Conservation (phyloP, 53 echinoderm and acorn worm species). For the Holothuria scabra region DNA sequence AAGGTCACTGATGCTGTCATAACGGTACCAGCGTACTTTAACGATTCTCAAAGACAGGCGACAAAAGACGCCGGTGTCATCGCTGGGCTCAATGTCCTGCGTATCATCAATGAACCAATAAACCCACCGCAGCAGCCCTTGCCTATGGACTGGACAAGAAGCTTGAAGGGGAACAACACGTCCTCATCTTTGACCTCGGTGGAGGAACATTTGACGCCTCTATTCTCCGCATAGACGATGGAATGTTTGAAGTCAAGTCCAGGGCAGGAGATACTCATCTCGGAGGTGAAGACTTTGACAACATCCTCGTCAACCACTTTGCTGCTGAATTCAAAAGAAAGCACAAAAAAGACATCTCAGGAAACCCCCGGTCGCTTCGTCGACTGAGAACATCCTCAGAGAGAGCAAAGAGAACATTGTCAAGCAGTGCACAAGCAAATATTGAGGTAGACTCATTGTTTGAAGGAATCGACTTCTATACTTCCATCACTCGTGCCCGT, state of each 20-base stretch:
- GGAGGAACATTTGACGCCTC: conserved; percentile 94
- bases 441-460: conserved; percentile 89
- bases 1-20: conserved; percentile 83
- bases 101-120: conserved; percentile 99
- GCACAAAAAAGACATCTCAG: conserved; percentile 79
- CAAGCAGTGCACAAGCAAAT: conserved; percentile 84
- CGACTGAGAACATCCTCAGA: conserved; percentile 90
- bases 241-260: conserved; percentile 90
- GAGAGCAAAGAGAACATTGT: conserved; percentile 91
- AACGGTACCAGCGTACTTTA: conserved; percentile 94
- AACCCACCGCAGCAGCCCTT: conserved; percentile 95
- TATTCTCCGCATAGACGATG: conserved; percentile 84
- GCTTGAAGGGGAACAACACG: conserved; percentile 68
- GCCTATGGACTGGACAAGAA: conserved; percentile 97
- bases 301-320: conserved; percentile 77
- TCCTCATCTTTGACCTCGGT: conserved; percentile 86
- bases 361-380: conserved; percentile 71
- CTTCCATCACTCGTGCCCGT: conserved; percentile 78
- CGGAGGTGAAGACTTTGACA: conserved; percentile 95
- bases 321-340: conserved; percentile 80
- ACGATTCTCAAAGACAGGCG: conserved; percentile 82
- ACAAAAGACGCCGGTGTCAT: conserved; percentile 97
- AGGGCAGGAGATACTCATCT: conserved; percentile 93
- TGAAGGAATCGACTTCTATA: conserved; percentile 93
- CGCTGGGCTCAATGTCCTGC: conserved; percentile 86